Conservation (phyloP, 2,797 vertebrate species). For the Cyclopterus lumpus region DNA sequence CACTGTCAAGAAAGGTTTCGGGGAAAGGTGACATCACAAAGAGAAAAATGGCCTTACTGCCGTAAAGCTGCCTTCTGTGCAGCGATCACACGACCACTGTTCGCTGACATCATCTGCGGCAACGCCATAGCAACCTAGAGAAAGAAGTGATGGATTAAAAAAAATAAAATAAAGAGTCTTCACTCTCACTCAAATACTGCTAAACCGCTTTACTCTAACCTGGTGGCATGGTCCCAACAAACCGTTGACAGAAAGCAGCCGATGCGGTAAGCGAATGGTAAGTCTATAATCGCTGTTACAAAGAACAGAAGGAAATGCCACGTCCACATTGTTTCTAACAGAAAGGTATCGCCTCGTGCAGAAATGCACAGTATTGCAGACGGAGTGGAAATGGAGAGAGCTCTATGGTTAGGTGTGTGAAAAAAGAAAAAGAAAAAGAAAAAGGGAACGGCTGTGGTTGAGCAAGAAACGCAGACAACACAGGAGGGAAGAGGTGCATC, state of each 20-base stretch:
- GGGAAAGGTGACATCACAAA: conserved; percentile 1
- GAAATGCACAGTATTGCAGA: conserved; percentile 40
- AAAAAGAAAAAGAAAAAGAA: no score
- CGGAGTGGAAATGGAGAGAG: conserved; percentile 54
- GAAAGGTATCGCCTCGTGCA: conserved; percentile 34
- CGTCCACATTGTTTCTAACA: conserved; percentile 40
- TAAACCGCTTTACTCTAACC: not conserved
- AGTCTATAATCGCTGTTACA: conserved; percentile 20
- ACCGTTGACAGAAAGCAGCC: conserved; percentile 21
- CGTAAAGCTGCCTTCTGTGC: conserved; percentile 86
- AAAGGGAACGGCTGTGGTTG: conserved; percentile 21
- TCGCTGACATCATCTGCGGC: conserved; percentile 84
- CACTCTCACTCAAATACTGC: conserved; percentile 8
- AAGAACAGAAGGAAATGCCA: conserved; percentile 23
- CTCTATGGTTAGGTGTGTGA: conserved; percentile 7
- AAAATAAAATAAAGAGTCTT: not conserved
- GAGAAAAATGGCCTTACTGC: conserved; percentile 87
- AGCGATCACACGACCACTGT: conserved; percentile 94
- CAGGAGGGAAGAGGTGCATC: not conserved
- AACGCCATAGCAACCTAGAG: conserved; percentile 94
- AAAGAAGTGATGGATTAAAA: conserved; percentile 23
- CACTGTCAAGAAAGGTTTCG: not conserved
- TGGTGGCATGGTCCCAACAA: not conserved
- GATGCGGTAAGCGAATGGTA: conserved; percentile 10
- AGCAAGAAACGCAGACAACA: conserved; percentile 14